These are phyloP conservation scores for Pachydiplax longipennis DNA, from an alignment of 2,888 invertebrate species.

Conservation along the genomic window DNA sequence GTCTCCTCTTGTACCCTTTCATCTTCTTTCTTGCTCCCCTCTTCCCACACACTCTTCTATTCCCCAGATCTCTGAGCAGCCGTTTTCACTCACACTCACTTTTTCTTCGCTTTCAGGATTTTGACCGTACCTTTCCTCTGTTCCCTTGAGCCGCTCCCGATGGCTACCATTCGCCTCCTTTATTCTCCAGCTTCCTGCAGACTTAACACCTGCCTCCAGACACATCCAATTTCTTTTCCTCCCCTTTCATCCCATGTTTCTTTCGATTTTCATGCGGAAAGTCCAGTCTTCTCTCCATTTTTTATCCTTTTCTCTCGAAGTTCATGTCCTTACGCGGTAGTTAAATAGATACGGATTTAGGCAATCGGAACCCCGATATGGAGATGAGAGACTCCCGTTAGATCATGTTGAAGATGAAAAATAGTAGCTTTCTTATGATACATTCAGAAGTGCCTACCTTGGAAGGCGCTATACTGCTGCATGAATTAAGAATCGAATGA, in stretches of 20 bases:
- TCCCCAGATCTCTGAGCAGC: not conserved
- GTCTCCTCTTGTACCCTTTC: not conserved
- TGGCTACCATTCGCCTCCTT: not conserved
- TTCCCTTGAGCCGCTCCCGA: not conserved
- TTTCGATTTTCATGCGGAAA: not conserved
- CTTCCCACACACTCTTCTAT: not conserved
- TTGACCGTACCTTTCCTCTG: not conserved
- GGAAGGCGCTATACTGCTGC: too few species aligned
- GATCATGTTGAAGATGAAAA: too few species aligned
- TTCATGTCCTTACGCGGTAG: not conserved
- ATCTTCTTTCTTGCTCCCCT: not conserved
- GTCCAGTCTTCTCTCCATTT: not conserved
- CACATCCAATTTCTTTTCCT: not conserved
- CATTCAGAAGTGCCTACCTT: too few species aligned
- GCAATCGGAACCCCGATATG: too few species aligned
- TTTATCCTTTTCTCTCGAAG: not conserved
- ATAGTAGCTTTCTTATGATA: too few species aligned
- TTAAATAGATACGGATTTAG: too few species aligned
- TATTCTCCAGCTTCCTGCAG: not conserved
- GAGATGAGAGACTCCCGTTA: too few species aligned
- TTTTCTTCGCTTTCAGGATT: conserved; percentile 29
- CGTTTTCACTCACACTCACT: conserved; percentile 1
- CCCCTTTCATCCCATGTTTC: not conserved
- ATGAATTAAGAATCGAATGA: too few species aligned
- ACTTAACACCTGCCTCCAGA: not conserved